A percentile compares a stretch with the other conserved stretches of the same genome.
Conservation (phyloP, 2,888 invertebrate genomes). For the Neoitamus cyanurus region DNA sequence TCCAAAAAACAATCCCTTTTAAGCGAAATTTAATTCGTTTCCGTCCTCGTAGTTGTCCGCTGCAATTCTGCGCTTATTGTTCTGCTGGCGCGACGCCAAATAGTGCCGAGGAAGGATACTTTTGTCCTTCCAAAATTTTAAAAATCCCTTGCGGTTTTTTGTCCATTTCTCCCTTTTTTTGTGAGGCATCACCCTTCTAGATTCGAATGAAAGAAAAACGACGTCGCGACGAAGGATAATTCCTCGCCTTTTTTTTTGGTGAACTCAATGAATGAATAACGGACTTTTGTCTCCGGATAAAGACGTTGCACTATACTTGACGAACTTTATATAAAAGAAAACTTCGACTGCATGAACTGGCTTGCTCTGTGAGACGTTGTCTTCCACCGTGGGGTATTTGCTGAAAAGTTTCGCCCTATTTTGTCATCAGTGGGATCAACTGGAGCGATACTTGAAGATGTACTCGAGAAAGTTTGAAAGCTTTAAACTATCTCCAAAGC, state of each 20-base stretch:
- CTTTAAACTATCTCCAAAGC: background rate
- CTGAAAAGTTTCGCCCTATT: conserved; percentile 5
- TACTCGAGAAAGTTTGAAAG: background rate
- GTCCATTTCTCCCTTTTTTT: background rate
- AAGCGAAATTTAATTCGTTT: conserved; percentile 15
- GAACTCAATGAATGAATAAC: conserved; percentile 1
- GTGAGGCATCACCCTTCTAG: background rate
- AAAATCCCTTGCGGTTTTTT: background rate
- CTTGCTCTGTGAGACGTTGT: background rate
- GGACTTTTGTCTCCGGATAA: background rate
- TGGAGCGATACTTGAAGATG: background rate
- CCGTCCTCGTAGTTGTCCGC: background rate
- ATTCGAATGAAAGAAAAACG: conserved; percentile 1
- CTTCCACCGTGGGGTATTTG: background rate
- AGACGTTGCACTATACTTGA: background rate
- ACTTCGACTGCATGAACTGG: background rate
- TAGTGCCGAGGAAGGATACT: background rate
- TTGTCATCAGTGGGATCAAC: conserved; percentile 1
- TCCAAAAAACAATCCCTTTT: background rate
- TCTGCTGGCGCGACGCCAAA: background rate
- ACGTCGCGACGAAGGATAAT: conserved; percentile 6
- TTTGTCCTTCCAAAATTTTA: background rate
- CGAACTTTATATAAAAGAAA: background rate
- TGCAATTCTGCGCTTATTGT: conserved; percentile 26
- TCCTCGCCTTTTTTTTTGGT: background rate